Evolutionary conservation across 2,888 invertebrate species (phyloP).

Genomic region (Seladonia tumulorum): DNA sequence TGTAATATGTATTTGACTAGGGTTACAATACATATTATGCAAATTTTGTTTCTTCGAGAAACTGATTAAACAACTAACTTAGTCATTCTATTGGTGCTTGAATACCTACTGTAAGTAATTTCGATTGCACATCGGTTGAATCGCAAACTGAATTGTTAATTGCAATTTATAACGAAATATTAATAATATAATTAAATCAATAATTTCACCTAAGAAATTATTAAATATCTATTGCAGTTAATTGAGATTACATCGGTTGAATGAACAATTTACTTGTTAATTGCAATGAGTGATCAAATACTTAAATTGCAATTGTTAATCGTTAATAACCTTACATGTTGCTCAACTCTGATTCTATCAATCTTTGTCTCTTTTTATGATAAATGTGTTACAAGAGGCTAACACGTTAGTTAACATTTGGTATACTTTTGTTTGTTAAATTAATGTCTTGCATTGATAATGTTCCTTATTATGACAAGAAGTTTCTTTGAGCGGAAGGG

Average conservation of each 20-base stretch:
- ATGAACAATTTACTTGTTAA: not conserved
- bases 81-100: not conserved
- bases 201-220: not conserved
- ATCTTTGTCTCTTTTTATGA: not conserved
- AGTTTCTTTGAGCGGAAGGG: slow-evolving; percentile 12
- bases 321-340: not conserved
- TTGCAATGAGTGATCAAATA: not conserved
- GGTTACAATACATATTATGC: not conserved
- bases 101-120: too few relatives aligned
- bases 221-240: not conserved
- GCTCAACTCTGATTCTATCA: not conserved
- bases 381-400: slow-evolving; percentile 54
- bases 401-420: slow-evolving; percentile 33
- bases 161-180: not conserved
- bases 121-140: not conserved
- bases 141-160: not conserved
- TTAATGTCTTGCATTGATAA: not conserved
- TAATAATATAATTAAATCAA: not conserved
- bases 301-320: not conserved
- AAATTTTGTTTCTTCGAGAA: not conserved
- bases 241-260: not conserved
- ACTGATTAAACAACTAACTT: too few relatives aligned
- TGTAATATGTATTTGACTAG: not conserved
- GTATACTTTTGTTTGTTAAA: not conserved
- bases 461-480: not conserved